These are phyloP conservation scores for Spizaetus ornatus DNA, from an alignment of 2,113 vertebrate genomes.

Conservation along the genomic window DNA sequence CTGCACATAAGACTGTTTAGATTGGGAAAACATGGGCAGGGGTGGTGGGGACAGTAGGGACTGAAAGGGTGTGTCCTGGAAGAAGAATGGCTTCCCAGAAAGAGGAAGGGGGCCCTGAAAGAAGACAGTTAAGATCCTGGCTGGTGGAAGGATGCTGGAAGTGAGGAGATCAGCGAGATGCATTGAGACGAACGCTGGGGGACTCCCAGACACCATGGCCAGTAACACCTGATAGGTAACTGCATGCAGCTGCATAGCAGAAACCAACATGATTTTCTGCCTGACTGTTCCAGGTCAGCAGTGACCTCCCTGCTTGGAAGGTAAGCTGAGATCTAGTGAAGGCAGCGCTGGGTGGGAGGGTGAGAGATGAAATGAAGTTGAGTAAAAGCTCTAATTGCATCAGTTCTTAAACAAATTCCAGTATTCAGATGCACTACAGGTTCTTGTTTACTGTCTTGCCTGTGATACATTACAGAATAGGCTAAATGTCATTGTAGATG, in stretches of 20 bases:
- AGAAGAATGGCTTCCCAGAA: background rate
- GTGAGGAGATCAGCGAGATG: background rate
- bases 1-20: background rate
- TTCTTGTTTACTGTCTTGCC: background rate
- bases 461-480: background rate
- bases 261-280: background rate
- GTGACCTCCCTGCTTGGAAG: background rate
- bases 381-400: background rate
- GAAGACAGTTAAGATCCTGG: background rate
- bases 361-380: background rate
- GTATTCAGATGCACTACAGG: background rate
- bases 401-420: background rate
- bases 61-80: background rate
- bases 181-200: fast-evolving
- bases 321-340: background rate
- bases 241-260: background rate
- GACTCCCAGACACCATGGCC: background rate
- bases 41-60: background rate
- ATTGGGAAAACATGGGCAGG: background rate
- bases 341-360: background rate
- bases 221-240: background rate
- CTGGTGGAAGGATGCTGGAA: background rate
- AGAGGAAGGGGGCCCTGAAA: background rate
- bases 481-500: background rate
- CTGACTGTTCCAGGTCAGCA: background rate